Base-by-base conservation (phyloP, 2,888 invertebrate genomes). In the Platycheirus rosarum region DNA sequence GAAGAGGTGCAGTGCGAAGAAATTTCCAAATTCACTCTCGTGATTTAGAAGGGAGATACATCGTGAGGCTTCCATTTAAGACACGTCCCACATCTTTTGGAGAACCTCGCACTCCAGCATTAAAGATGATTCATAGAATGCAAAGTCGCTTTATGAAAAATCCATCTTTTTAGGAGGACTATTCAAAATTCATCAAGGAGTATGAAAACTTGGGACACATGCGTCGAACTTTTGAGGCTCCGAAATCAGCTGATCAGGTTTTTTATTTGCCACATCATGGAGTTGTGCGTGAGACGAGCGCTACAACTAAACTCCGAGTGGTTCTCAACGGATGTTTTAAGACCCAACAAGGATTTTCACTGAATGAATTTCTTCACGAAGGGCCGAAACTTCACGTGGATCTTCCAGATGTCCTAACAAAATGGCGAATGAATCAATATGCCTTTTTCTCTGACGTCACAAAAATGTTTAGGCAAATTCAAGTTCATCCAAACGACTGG, bases 381-480 rank as follows among this genome's bases (percentile, higher is more conserved):
- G 65, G 48, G 4, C 16, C 9, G 2, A 44, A 53, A 11, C 29
- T 74, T 16, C 48, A 65, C n/a, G 46, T 57, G 0, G 44, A 79
- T 42, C 49, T 79, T 18, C 14, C 29, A 2, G 51, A 73, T 23
- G 57, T 71, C 1, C 18, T 66, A 6, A 65, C 55, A 2, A 48
- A 65, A 9, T 77, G 70, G 65, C 37, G 69, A 20, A n/a, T 32
- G 9, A 13, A 53, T 40, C 9, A 37, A 55, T 26, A 29, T 44
- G 68, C 55, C 0, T 49, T 55, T 9, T 55, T 11, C 4, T 23
- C 68, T 1, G 68, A 68, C 18, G 51, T 68, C 8, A 18, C 20
- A 18, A 55, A 68, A 55, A 68, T 68, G 35, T 35, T 55, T 46
- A 35, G 70, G 1, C 77, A 77, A 55, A 70, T 70, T 13, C 6